Base-by-base conservation (phyloP, 1,140 invertebrate genomes). In the Drosophila tani region DNA sequence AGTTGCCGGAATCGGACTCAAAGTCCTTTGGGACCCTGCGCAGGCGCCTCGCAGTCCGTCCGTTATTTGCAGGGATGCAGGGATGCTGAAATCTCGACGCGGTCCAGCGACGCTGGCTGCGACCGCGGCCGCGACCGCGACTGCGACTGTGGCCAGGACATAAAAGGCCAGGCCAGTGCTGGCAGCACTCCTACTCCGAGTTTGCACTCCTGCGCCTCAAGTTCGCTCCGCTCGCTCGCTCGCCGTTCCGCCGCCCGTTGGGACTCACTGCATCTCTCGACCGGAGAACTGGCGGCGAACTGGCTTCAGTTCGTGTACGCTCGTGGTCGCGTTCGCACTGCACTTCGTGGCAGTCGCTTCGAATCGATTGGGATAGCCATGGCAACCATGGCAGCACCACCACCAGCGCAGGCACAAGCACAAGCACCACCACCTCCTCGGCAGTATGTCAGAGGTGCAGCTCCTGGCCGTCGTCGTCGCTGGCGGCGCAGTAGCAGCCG, bases 171-270 rank as follows among this genome's bases (percentile, higher is more conserved):
- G 63, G 66, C 82, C 59, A 81, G 46, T 75, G 70, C 69, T 51
- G 74, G 53, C 67, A 82, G 66, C 60, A 92, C 91, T 92, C 91
- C 91, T 91, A 92, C 91, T 92, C 88, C 81, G 77, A 65, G 57
- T 74, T 73, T 53, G 86, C 70, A 70, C 82, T 87, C 50, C 75
- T 76, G 70, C 64, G 80, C 59, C 69, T 76, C 27, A 82, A 91
- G 85, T 91, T 86, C 70, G 68, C 70, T 77, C 64, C 66, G 81
- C 49, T 62, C 19, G 45, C 17, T 46, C 35, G 35, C 35, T 35
- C 32, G 32, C 56, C n/a, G 38, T 32, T 45, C 38, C 53, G n/a
- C 41, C 17, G n/a, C 41, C 17, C 32, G 51, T 38, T 38, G 32
- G 32, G 32, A 55, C 19, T 3, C 19, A 50, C 43, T 64, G 62